Percentiles rank a stretch among this genome's conserved stretches.
Conservation (phyloP, 2,113 vertebrate species). For the Xenopus tropicalis region DNA sequence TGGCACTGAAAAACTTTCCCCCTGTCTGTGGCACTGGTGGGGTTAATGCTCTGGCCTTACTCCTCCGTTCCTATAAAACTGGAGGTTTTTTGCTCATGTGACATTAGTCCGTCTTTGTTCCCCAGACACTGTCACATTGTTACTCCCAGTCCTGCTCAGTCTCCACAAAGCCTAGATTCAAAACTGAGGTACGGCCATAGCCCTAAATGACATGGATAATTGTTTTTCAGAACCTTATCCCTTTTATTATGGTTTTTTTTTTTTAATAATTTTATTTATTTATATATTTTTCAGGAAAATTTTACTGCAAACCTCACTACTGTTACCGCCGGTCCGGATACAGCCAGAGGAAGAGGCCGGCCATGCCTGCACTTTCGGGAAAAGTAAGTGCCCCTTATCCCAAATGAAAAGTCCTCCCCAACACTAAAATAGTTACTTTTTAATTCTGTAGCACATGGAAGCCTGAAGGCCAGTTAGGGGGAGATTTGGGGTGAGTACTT, state of each 20-base stretch:
- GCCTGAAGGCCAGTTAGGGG: no score
- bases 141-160: conserved; percentile 43
- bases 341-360: conserved; percentile 90
- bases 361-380: conserved; percentile 64
- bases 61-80: conserved; percentile 60
- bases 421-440: no score
- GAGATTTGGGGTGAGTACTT: no score
- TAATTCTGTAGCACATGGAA: no score
- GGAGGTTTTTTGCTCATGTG: conserved; percentile 60
- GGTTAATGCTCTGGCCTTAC: conserved; percentile 16
- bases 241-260: conserved; percentile 2
- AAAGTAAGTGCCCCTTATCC: conserved; percentile 69
- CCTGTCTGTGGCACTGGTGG: background rate
- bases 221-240: no score
- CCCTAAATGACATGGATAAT: no score
- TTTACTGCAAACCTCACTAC: conserved; percentile 98
- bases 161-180: background rate
- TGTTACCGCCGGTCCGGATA: conserved; percentile 90
- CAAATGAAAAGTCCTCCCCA: background rate
- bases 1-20: no score
- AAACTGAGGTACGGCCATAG: no score
- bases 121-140: conserved; percentile 71
- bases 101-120: conserved; percentile 63
- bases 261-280: conserved; percentile 17
- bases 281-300: conserved; percentile 92